Conservation (phyloP, 2,113 vertebrate genomes). For the Serilophus lunatus region DNA sequence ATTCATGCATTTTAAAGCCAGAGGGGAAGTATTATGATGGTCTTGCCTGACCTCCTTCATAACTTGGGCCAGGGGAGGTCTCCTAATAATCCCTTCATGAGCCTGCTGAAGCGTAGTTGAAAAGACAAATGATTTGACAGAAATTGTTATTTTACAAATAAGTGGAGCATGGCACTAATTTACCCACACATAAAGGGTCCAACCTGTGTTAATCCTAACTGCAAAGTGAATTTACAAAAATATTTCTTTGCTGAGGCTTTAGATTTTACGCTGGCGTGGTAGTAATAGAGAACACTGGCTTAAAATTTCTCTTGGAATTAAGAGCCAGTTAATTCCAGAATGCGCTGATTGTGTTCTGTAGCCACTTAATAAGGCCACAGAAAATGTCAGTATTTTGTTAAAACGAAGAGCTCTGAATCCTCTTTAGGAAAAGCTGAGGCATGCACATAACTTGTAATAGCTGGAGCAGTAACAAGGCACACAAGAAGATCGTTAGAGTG, state of each 20-base stretch:
- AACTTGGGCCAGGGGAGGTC: not conserved
- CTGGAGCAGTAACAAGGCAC: not conserved
- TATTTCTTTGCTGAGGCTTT: not conserved
- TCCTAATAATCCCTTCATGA: not conserved
- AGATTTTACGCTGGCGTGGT: not conserved
- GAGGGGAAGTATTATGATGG: not conserved
- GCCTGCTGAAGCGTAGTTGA: not conserved
- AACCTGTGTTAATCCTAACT: not conserved
- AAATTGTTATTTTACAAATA: not conserved
- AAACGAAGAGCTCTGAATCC: constrained; percentile 65
- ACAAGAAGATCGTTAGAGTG: not conserved
- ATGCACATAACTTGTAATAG: not conserved
- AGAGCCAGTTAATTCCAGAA: constrained; percentile 55
- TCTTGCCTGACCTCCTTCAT: constrained; percentile 1
- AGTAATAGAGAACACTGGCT: not conserved
- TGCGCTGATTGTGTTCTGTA: constrained; percentile 31
- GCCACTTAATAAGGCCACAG: constrained; percentile 35
- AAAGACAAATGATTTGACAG: constrained; percentile 11
- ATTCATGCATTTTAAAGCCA: not conserved
- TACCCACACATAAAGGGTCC: not conserved
- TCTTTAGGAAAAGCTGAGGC: constrained; percentile 66
- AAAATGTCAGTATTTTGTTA: constrained; percentile 60
- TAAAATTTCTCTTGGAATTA: constrained; percentile 47
- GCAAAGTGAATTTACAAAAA: constrained; percentile 16
- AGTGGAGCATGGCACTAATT: not conserved